phyloP scores from a whole-genome alignment of 1,140 invertebrate genomes.

The Gonatopus flavifemur region DNA sequence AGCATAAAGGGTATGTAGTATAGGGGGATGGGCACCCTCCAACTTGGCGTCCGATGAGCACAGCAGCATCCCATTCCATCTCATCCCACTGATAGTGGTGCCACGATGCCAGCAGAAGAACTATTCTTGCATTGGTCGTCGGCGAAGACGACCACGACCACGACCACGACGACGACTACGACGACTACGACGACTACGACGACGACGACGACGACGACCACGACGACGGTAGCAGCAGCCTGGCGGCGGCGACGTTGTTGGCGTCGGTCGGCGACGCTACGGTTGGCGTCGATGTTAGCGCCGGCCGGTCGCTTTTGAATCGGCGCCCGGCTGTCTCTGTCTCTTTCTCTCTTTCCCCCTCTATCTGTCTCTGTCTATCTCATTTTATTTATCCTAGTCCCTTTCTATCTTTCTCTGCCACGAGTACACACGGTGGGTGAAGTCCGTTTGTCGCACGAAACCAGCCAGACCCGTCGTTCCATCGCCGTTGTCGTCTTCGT shows the following conservation, averaged over 20 bases:
- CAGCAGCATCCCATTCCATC: conserved; percentile 21
- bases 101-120: conserved; percentile 32
- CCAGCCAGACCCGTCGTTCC: conserved; percentile 20
- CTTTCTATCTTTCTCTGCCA: conserved; percentile 4
- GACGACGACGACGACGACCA: conserved; percentile 20
- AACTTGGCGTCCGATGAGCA: conserved; percentile 32
- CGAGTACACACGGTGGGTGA: conserved; percentile 21
- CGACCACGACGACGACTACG: conserved; percentile 15
- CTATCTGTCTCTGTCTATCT: conserved; percentile 28
- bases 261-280: conserved; percentile 26
- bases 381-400: conserved; percentile 11
- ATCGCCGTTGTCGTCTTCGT: conserved; percentile 16
- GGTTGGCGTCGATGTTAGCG: conserved; percentile 40
- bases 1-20: conserved; percentile 4
- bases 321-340: conserved; percentile 39
- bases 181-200: conserved; percentile 16
- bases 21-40: conserved; percentile 21
- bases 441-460: too few species aligned
- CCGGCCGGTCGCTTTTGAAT: conserved; percentile 33
- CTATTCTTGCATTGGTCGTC: conserved; percentile 34
- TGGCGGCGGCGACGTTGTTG: conserved; percentile 22
- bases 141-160: conserved; percentile 12
- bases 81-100: conserved; percentile 26
- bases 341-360: conserved; percentile 23
- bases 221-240: conserved; percentile 15